Evolutionary conservation across 2,113 vertebrate genomes (phyloP), one percentile per base, ranked within the genome.

Genomic region (Orcinus orca): DNA sequence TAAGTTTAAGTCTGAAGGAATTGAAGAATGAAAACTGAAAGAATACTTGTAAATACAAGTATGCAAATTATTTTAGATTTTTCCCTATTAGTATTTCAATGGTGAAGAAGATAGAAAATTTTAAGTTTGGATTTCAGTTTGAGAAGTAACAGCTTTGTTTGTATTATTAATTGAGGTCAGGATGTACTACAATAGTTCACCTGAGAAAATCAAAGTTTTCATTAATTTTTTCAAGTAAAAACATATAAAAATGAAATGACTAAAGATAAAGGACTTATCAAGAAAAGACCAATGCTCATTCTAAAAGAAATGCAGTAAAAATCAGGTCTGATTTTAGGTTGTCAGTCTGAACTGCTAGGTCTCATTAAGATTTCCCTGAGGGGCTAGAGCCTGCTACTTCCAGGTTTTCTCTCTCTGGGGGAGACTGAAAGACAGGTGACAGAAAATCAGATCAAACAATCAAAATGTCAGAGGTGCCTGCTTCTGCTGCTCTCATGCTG

Each of bases 321-420:
- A 93, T 92, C 73, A 86, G 38, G 58, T 74, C 38, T 94, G 65
- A 89, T 87, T 47, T 47, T 62, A 74, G 41, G 38, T 3, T 97
- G 33, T 95, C 90, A 88, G 31, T 94, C 58, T 90, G 60, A 96
- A 97, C 44, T 31, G 10, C 38, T 81, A 53, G 58, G 33, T 93
- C 65, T 97, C 91, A 87, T 83, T 97, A 93, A 89, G 62, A 90
- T 91, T 96, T 96, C 73, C 62, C 41, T n/a, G 60, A 79, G 89
- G 73, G 68, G 13, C 79, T n/a, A 12, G 41, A 73, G 13, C 41
- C 47, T 93, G 73, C 5, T 44, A n/a, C 65, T 83, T 97, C 44
- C 63, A 95, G 82, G 38, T 92, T 89, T 92, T 36, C 36, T 97
- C 21, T 96, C 55, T 92, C 63, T 74, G 5, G 33, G 60, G 53